These are phyloP conservation scores for Monopterus albus DNA, from an alignment of 2,113 vertebrate species.

Conservation along the genomic window DNA sequence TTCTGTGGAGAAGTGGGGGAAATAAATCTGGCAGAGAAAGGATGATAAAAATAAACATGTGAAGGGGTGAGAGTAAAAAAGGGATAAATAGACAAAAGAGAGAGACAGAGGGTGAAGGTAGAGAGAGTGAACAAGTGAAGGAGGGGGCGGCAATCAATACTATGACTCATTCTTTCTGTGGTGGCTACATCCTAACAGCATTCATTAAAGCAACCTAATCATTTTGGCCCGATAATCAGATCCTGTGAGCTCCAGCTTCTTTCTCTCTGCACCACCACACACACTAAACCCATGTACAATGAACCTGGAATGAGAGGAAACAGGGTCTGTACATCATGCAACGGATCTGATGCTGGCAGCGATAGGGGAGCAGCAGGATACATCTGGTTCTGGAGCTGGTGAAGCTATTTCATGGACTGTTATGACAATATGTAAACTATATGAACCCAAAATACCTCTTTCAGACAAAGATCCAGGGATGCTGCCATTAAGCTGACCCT, in stretches of 20 bases:
- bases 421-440: too few relatives aligned
- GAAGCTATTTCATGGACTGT: too few relatives aligned
- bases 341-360: neutral
- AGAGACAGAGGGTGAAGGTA: neutral
- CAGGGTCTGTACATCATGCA: neutral
- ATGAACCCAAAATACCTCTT: too few relatives aligned
- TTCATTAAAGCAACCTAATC: slow-evolving; percentile 82
- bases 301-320: slow-evolving; percentile 22
- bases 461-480: too few relatives aligned
- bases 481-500: too few relatives aligned
- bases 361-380: slow-evolving; percentile 3
- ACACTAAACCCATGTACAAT: slow-evolving; percentile 22
- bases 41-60: slow-evolving; percentile 3
- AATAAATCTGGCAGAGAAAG: neutral
- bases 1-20: neutral
- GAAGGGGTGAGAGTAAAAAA: neutral
- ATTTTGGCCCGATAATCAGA: slow-evolving; percentile 72
- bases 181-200: slow-evolving; percentile 79
- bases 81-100: too few relatives aligned
- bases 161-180: slow-evolving; percentile 82
- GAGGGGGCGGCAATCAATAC: slow-evolving; percentile 74
- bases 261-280: slow-evolving; percentile 9
- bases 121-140: slow-evolving; percentile 14
- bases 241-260: slow-evolving; percentile 59
- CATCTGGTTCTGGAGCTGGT: neutral